A percentile compares a stretch with the other conserved stretches of the same genome.
phyloP scores from a whole-genome alignment of 2,113 vertebrate species.

The Rhineura floridana region DNA sequence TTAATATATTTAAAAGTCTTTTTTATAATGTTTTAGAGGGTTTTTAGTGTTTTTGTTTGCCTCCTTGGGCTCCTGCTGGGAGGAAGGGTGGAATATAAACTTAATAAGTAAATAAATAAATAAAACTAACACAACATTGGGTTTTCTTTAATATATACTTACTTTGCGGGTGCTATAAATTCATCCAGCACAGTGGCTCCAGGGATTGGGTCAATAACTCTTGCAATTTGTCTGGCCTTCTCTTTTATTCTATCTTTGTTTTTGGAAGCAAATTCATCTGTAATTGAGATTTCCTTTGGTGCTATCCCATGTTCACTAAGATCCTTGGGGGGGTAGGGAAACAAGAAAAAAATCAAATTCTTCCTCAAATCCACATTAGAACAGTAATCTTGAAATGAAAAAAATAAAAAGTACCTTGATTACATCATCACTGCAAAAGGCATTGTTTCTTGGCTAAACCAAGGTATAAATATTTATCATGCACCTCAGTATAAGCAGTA shows the following conservation, averaged over 20 bases:
- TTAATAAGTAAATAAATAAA: too few relatives aligned
- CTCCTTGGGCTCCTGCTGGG: too few relatives aligned
- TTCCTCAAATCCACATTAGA: neutral
- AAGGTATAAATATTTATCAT: neutral
- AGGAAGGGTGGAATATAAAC: too few relatives aligned
- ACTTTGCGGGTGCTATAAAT: slow-evolving; percentile 88
- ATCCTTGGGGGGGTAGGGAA: slow-evolving; percentile 76
- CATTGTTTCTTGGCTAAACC: neutral
- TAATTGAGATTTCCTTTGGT: slow-evolving; percentile 88
- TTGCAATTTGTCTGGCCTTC: slow-evolving; percentile 84
- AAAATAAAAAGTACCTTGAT: neutral
- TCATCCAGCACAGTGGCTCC: slow-evolving; percentile 90
- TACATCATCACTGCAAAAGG: neutral
- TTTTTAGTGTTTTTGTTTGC: too few relatives aligned
- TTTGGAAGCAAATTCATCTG: slow-evolving; percentile 87
- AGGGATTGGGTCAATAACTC: slow-evolving; percentile 83
- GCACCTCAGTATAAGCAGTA: neutral
- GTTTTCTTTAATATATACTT: slow-evolving; percentile 47
- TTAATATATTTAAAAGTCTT: too few relatives aligned
- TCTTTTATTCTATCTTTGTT: slow-evolving; percentile 82
- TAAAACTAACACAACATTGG: neutral
- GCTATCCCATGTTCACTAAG: slow-evolving; percentile 95
- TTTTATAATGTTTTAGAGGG: too few relatives aligned
- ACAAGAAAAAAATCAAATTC: neutral
- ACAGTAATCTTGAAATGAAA: neutral